phyloP scores from a whole-genome alignment of 2,113 vertebrate genomes.

The Oxyruncus cristatus region DNA sequence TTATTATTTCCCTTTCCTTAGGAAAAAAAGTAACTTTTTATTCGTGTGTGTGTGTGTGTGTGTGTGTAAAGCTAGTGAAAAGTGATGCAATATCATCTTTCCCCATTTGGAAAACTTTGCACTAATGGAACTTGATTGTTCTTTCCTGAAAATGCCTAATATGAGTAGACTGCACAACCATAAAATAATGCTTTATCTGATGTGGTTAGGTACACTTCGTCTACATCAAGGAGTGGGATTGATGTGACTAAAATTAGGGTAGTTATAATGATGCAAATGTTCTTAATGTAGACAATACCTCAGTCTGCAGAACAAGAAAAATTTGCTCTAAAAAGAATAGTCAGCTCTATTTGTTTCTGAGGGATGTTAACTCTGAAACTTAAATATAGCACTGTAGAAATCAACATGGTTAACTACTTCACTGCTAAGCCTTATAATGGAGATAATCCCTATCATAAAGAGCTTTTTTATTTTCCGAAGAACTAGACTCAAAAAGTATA shows the following conservation, averaged over 20 bases:
- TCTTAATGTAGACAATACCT: constrained; percentile 50
- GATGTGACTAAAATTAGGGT: constrained; percentile 54
- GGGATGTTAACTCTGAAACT: constrained; percentile 14
- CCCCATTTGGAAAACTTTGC: not conserved
- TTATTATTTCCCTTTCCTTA: not conserved
- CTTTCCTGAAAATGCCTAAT: constrained; percentile 14
- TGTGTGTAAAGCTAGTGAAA: not conserved
- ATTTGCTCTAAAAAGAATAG: constrained; percentile 38
- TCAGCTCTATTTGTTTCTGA: constrained; percentile 39
- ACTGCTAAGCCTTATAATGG: not conserved
- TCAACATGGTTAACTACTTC: constrained; percentile 47
- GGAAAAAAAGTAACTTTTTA: not conserved
- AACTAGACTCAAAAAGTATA: not conserved
- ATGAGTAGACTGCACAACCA: not conserved
- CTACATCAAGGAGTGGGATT: constrained; percentile 40
- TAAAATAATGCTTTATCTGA: constrained; percentile 20
- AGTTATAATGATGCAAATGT: constrained; percentile 41
- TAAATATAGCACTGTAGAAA: constrained; percentile 32
- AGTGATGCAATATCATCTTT: not conserved
- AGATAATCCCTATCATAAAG: constrained; percentile 18
- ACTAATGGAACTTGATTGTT: constrained; percentile 32
- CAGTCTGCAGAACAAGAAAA: constrained; percentile 36
- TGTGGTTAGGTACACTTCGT: not conserved
- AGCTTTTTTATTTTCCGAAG: not conserved
- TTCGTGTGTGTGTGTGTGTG: too few relatives aligned